Base-by-base conservation (phyloP, 2,113 vertebrate genomes). In the Limanda limanda region DNA sequence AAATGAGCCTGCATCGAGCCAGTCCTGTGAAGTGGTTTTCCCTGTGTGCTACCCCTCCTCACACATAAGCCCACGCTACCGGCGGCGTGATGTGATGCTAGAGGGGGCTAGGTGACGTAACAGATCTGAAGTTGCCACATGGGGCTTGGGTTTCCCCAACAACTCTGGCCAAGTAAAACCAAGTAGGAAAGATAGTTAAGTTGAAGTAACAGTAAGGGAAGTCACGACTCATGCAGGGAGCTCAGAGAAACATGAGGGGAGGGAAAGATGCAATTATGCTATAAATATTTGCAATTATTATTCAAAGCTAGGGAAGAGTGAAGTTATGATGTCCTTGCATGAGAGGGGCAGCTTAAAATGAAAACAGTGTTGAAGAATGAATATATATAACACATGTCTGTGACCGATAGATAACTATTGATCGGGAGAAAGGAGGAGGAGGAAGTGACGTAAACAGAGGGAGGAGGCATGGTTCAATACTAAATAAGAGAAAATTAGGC, bases 21-120 rank as follows among this genome's bases (percentile, higher is more conserved):
- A 2, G 51, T 62, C 70, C 58, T 83, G 71, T 91, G 82, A 87
- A 81, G 76, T 70, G 55, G 18, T 79, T 79, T 77, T 68, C 79
- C 79, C 68, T 14, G 42, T 45, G 23, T 64, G 77, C 47, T 12
- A 14, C 58, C 51, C 13, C 27, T 9, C 8, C 52, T 8, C 67
- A 2, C 35, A 17, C 64, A 17, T 59, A 55, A 25, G 23, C 59
- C 71, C 25, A 24, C 35, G 4, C 78, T 48, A 10, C 21, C 9
- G 5, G 68, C 45, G 0, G 21, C 2, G 51, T 47, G 40, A 23
- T 3, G 20, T 66, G 74, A 81, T 37, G 18, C 56, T 57, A 12
- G 57, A 67, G 65, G 18, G 0, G 40, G 62, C 51, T 3, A 0
- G 14, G 14, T 87, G 86, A 85, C 70, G 70, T 89, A 84, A 87